phyloP scores from a whole-genome alignment of 2,888 invertebrate genomes.

The Orchesellides sinensis region DNA sequence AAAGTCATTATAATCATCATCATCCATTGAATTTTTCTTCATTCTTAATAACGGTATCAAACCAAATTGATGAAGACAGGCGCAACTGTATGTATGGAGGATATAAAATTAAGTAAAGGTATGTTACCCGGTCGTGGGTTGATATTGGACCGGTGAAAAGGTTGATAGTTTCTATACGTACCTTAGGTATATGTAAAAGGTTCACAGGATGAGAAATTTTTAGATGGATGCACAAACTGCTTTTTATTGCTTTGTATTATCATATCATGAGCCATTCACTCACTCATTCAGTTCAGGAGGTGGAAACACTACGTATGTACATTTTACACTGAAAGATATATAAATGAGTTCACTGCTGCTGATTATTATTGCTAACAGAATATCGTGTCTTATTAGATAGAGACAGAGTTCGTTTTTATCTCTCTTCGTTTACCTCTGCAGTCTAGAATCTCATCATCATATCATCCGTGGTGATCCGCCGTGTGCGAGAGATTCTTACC shows the following conservation, averaged over 20 bases:
- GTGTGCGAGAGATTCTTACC: too few species aligned
- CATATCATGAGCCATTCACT: constrained; percentile 22
- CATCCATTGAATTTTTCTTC: not conserved
- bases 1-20: constrained; percentile 21
- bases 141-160: not conserved
- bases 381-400: constrained; percentile 49
- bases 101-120: not conserved
- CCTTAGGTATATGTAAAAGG: not conserved
- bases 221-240: constrained; percentile 61
- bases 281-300: constrained; percentile 20
- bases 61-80: constrained; percentile 38
- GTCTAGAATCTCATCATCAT: too few species aligned
- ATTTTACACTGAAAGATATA: not conserved
- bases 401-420: constrained; percentile 56
- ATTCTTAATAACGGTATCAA: constrained; percentile 24
- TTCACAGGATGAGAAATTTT: not conserved
- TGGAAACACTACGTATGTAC: too few species aligned
- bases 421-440: constrained; percentile 31
- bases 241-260: constrained; percentile 62
- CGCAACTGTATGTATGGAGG: not conserved
- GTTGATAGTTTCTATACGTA: not conserved
- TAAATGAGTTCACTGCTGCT: constrained; percentile 18
- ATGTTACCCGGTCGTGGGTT: not conserved
- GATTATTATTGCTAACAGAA: constrained; percentile 20
- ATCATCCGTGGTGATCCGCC: not conserved